These are phyloP conservation scores for Caloenas nicobarica DNA, from an alignment of 2,113 vertebrate species.

Conservation along the genomic window DNA sequence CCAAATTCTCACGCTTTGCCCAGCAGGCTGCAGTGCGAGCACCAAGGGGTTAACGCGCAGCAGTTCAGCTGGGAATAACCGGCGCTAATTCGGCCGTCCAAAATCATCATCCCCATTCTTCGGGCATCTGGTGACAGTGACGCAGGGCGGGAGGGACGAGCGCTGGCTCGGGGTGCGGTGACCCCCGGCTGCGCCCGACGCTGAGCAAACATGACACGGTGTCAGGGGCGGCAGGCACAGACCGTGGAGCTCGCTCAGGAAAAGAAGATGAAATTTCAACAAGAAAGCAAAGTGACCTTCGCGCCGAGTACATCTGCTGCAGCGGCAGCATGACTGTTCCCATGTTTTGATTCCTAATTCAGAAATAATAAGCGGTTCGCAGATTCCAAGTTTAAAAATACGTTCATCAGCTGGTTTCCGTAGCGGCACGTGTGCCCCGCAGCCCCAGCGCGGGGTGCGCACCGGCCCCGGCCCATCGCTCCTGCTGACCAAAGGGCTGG, in stretches of 20 bases:
- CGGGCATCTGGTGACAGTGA: background rate
- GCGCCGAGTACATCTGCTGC: slow-evolving; percentile 40
- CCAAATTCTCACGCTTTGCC: fast-evolving
- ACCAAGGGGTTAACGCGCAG: slow-evolving; percentile 17
- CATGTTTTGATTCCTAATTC: slow-evolving; percentile 75
- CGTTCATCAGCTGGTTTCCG: slow-evolving; percentile 59
- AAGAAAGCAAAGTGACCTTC: slow-evolving; percentile 47
- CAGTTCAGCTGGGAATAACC: background rate
- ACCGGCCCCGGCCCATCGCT: background rate
- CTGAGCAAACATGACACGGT: background rate
- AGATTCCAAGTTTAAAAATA: slow-evolving; percentile 78
- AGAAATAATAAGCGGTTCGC: slow-evolving; percentile 75
- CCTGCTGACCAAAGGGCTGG: no score
- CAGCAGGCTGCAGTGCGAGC: fast-evolving
- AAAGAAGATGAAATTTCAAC: fast-evolving
- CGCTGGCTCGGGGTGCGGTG: no score
- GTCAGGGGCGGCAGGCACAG: background rate
- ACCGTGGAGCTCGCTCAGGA: background rate
- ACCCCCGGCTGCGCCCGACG: no score
- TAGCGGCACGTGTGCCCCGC: background rate
- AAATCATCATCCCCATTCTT: background rate
- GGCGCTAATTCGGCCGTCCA: background rate
- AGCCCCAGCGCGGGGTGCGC: background rate
- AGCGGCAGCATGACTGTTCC: slow-evolving; percentile 47
- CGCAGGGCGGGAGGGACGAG: no score